These are phyloP conservation scores for Rhinogobio ventralis DNA, from an alignment of 2,797 vertebrate species.

Conservation along the genomic window DNA sequence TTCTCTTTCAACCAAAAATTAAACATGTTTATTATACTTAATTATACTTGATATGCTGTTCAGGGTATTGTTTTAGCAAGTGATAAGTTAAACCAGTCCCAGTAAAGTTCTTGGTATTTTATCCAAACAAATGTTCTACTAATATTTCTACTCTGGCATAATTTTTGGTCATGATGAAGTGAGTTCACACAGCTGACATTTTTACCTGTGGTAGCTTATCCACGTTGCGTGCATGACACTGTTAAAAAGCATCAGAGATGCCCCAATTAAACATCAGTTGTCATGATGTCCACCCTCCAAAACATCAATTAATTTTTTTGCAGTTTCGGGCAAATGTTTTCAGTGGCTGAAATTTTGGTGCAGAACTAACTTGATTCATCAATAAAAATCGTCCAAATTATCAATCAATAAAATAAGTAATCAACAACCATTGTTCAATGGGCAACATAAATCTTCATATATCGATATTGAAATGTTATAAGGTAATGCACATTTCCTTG, in stretches of 20 bases:
- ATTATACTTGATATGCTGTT: not conserved
- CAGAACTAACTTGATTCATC: not conserved
- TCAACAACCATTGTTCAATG: not conserved
- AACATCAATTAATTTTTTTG: not conserved
- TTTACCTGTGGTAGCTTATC: not conserved
- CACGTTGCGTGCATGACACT: not conserved
- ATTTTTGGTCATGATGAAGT: no score
- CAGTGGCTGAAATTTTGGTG: no score
- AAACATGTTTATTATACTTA: no score
- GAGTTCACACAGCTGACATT: not conserved
- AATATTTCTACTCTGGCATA: not conserved
- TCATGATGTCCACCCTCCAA: not conserved
- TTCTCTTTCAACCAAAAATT: not conserved
- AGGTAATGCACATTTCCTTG: not conserved
- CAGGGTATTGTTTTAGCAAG: not conserved
- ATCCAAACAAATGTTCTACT: not conserved
- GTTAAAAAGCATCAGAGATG: not conserved
- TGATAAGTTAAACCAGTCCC: not conserved
- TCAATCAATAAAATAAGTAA: not conserved
- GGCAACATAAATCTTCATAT: not conserved
- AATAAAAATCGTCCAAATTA: not conserved
- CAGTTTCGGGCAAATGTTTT: rapidly evolving
- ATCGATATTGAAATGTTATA: not conserved
- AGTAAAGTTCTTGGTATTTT: not conserved
- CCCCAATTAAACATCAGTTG: not conserved